Evolutionary conservation across 2,113 vertebrate genomes (phyloP), one percentile per base, ranked within the genome.

Genomic region (Marmota monax): DNA sequence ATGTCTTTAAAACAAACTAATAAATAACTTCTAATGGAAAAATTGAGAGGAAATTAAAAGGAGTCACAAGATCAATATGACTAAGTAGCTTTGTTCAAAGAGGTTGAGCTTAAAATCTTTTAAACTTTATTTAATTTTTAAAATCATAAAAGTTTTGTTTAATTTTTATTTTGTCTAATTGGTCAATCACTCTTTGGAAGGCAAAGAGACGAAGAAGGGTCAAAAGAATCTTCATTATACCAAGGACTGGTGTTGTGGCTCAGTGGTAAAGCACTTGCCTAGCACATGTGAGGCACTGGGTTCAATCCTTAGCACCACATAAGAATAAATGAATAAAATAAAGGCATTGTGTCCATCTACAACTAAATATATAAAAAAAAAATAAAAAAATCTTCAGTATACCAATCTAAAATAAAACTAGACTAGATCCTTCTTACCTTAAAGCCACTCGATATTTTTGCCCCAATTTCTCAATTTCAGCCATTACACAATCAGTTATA

Each of bases 401-500:
- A 10, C 2, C 42, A 56, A n/a, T 13, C 23, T 42, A 80, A 20
- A 88, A 85, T 51, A 93, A 58, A 93, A 69, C 29, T n/a, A 84
- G 34, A 90, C 34, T 4, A 72, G 37, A 11, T 90, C 37, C 14
- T 22, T 92, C 97, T 16, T 99, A 99, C 99, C 99, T 99, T 95
- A 99, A 98, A 0, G 99, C 99, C 17, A 99, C 99, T 98, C 99
- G 99, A 96, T 99, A 99, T 91, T 99, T 99, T 98, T 99, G 99
- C 67, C 99, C 99, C 93, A 99, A 96, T 97, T 99, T 99, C 98
- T 99, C 99, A 14, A 99, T 99, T 98, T 99, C 99, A 96, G 99
- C 99, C 99, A 99, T 99, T 42, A 99, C 99, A 88, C 99, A 99
- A 98, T 99, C 99, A 84, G 99, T 99, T 98, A 99, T 99, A 92